phyloP scores from a whole-genome alignment of 2,888 invertebrate species.

The Pseudococcus viburni region DNA sequence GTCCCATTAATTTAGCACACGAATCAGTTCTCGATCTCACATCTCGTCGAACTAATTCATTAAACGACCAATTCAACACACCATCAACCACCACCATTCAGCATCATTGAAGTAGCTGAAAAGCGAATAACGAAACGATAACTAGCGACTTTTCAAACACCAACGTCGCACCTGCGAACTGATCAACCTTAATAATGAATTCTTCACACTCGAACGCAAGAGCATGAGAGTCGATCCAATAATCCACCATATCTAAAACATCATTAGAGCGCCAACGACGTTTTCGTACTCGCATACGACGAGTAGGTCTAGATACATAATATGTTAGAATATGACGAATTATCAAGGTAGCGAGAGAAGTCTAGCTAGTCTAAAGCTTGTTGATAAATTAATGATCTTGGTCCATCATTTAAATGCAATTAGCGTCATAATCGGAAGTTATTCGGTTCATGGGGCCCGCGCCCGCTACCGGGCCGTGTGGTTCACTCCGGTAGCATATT shows the following conservation, averaged over 20 bases:
- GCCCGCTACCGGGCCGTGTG: not conserved
- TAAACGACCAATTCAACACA: not conserved
- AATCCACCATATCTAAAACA: conserved; percentile 33
- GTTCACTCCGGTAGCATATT: conserved; percentile 48
- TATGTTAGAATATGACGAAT: conserved; percentile 36
- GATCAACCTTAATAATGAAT: conserved; percentile 49
- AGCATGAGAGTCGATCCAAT: not conserved
- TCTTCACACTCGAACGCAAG: conserved; percentile 15
- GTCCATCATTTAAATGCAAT: conserved; percentile 54
- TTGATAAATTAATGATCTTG: conserved; percentile 57
- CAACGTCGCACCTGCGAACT: not conserved
- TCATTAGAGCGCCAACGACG: conserved; percentile 25
- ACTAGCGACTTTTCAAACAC: conserved; percentile 20
- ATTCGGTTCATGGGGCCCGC: conserved; percentile 42
- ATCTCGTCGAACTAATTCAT: not conserved
- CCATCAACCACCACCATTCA: not conserved
- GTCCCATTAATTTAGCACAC: too few species aligned
- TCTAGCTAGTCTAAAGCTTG: not conserved
- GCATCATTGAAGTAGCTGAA: not conserved
- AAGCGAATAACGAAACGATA: not conserved
- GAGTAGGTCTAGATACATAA: not conserved
- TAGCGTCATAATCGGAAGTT: conserved; percentile 55
- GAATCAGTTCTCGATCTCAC: not conserved
- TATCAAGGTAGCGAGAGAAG: conserved; percentile 19
- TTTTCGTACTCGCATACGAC: not conserved